These are phyloP conservation scores for Mya arenaria DNA, from an alignment of 1,140 invertebrate genomes.

Conservation along the genomic window DNA sequence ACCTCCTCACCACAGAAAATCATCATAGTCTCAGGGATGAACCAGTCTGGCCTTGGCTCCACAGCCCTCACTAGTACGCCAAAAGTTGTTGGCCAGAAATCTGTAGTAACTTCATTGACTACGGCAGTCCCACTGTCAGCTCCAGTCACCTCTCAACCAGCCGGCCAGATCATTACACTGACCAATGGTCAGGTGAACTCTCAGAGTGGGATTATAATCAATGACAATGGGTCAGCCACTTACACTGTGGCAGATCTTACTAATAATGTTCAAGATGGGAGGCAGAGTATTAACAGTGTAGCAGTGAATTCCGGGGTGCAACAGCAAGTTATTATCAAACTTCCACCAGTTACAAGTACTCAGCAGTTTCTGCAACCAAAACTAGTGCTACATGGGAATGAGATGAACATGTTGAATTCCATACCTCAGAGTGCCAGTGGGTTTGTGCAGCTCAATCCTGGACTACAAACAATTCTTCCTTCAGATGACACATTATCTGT, in stretches of 20 bases:
- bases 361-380: slow-evolving; percentile 34
- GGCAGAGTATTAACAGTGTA: background rate
- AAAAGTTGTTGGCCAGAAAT: background rate
- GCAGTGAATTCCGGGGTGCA: slow-evolving; percentile 5
- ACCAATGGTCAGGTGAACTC: slow-evolving; percentile 31
- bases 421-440: slow-evolving; percentile 19
- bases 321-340: slow-evolving; percentile 18
- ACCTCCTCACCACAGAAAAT: slow-evolving; percentile 42
- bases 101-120: too few relatives aligned
- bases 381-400: slow-evolving; percentile 33
- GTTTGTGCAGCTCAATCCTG: slow-evolving; percentile 17
- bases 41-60: background rate
- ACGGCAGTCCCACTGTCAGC: background rate
- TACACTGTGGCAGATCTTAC: slow-evolving; percentile 14
- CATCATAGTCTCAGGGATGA: slow-evolving; percentile 54
- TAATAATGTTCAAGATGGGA: background rate
- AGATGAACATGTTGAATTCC: slow-evolving; percentile 36
- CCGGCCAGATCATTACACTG: background rate
- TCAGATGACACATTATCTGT: too few relatives aligned
- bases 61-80: background rate
- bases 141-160: background rate
- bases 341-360: slow-evolving; percentile 10
- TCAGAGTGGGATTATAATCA: slow-evolving; percentile 27
- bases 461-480: too few relatives aligned
- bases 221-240: slow-evolving; percentile 33